Evolutionary conservation across 2,113 vertebrate species (phyloP).

Genomic region (Xenopus tropicalis): UCB_Xtro_10.0 CM004444.2:132187501-132188000

Average conservation of each 20-base stretch:
- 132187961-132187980: conserved; percentile 13
- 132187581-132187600: conserved; percentile 69
- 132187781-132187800: conserved; percentile 83
- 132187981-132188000: conserved; percentile 5
- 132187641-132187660: conserved; percentile 81
- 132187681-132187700: conserved; percentile 83
- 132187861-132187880: conserved; percentile 3
- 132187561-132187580: conserved; percentile 50
- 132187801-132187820: neutral
- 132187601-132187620: conserved; percentile 90
- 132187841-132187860: conserved; percentile 38
- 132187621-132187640: conserved; percentile 90
- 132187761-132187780: conserved; percentile 93
- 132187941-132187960: neutral
- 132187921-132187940: conserved; percentile 51
- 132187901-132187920: conserved; percentile 45
- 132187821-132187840: neutral
- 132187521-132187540: too few relatives aligned
- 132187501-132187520: too few relatives aligned
- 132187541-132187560: too few relatives aligned
- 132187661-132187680: conserved; percentile 89
- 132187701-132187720: conserved; percentile 84
- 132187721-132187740: conserved; percentile 83
- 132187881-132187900: conserved; percentile 36
- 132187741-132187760: conserved; percentile 89